Evolutionary conservation across 2,113 vertebrate species (phyloP), one percentile per base, ranked within the genome.

Genomic region (Tragulus kanchil): DNA sequence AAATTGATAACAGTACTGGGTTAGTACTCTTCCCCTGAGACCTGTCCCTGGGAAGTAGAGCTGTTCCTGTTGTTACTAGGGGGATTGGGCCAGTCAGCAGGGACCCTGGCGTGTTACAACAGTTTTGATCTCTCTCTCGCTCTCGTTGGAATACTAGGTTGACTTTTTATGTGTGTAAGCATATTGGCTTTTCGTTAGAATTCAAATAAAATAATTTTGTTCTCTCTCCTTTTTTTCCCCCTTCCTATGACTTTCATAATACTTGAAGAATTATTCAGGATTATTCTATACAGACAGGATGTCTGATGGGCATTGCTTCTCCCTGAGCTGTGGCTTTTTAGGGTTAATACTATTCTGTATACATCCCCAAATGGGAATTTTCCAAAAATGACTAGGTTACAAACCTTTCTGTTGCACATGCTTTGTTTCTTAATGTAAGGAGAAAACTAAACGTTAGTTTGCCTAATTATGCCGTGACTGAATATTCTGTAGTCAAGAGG

Each of bases 261-360:
- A 92, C 65, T 92, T 93, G 56, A 85, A 75, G 85, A 96, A 75
- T 96, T 85, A 31, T 62, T 86, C 83, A 87, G 94, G 36, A 96
- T 84, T 52, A 84, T 83, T 92, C n/a, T 75, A 26, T 73, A 71
- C 36, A 62, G 54, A 42, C 15, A 25, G 61, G 5, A 90, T 31
- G 52, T 89, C 59, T 93, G 8, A 88, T 96, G 62, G 84, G 48
- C 42, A 42, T 97, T 95, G 59, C 31, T 97, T 92, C 95, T 96
- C 96, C 86, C 94, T 96, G 86, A 97, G 93, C 67, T 69, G 89
- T 96, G 97, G 97, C 94, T 98, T 98, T 97, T 96, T 92, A 86
- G 93, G 91, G 85, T 98, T 98, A 97, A 98, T 97, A 96, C 61
- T 97, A 78, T 98, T 98, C 98, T 98, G 89, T 90, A 89, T 93